These are phyloP conservation scores for Drosophila anomalata DNA, from an alignment of 2,888 invertebrate genomes.

Conservation along the genomic window DNA sequence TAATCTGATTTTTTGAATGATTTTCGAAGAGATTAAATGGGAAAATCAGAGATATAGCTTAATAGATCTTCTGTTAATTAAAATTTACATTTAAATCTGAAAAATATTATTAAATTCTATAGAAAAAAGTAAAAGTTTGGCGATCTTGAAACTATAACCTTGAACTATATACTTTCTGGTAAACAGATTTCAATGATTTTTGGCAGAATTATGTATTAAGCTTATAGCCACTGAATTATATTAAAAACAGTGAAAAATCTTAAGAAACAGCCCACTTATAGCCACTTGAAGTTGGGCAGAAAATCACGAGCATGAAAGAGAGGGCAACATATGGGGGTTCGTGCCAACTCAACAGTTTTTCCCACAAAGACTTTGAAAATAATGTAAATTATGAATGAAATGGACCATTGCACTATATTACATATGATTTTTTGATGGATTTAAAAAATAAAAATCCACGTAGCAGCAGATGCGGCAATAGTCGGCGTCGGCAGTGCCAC, in stretches of 20 bases:
- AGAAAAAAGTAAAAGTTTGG: neutral
- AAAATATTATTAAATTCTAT: neutral
- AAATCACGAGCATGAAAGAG: constrained; percentile 39
- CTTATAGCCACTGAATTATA: neutral
- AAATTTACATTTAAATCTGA: no score
- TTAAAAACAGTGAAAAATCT: neutral
- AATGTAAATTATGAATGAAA: constrained; percentile 23
- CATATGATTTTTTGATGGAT: neutral
- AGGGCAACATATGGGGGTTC: constrained; percentile 11
- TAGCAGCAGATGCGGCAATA: constrained; percentile 11
- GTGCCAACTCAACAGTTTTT: constrained; percentile 66
- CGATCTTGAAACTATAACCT: neutral
- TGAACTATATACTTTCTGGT: constrained; percentile 5
- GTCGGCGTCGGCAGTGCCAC: constrained; percentile 51
- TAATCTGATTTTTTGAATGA: no score
- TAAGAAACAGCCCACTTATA: neutral
- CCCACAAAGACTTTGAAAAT: neutral
- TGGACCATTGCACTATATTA: neutral
- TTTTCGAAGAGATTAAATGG: no score
- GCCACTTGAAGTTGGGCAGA: neutral
- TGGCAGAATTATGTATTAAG: neutral
- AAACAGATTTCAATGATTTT: neutral
- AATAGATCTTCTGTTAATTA: no score
- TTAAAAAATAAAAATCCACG: neutral
- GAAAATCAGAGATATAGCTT: neutral